Evolutionary conservation across 2,797 vertebrate genomes (phyloP), one percentile per base, ranked within the genome.

Genomic region (Adelosebastes latens): DNA sequence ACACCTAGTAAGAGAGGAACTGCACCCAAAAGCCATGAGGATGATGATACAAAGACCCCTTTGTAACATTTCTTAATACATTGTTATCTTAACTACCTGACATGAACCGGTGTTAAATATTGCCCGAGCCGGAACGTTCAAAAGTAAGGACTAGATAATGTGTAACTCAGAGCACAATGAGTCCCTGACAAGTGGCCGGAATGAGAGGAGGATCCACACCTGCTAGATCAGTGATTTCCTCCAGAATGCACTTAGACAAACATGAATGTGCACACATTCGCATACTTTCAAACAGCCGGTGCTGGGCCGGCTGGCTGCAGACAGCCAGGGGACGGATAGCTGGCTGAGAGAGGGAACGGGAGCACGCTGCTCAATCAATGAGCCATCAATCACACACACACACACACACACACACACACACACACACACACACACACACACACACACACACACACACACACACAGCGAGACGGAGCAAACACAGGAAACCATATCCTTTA

Each of bases 401-500:
- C 86, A 84, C 72, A 80, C 64, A 52, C 24, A 18, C 14, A 64
- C 61, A 62, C 63, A 31, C 36, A 65, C 61, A 39, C 61, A 39
- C 61, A 42, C 13, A 42, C 82, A 69, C 79, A 72, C 62, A 73
- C 42, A 18, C 42, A 46, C 42, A 18, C 39, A 46, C 39, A 75
- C 83, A 85, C 74, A 72, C 80, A 67, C 78, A 59, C 87, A 85
- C 73, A 79, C 71, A 55, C 81, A 83, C 67, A 75, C 70, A 65
- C 82, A 84, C 79, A 13, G 39, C 14, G 2, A 46, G 81, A 90
- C 34, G 69, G 68, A 88, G 84, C 79, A 91, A 89, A 93, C 88
- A 88, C 87, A 91, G 91, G 91, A 93, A 94, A 93, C 72, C 80
- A 75, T 90, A 91, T 93, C 90, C 86, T 94, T 89, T 91, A 93